Evolutionary conservation across 2,888 invertebrate genomes (phyloP).

Genomic region (Diogma glabrata): DNA sequence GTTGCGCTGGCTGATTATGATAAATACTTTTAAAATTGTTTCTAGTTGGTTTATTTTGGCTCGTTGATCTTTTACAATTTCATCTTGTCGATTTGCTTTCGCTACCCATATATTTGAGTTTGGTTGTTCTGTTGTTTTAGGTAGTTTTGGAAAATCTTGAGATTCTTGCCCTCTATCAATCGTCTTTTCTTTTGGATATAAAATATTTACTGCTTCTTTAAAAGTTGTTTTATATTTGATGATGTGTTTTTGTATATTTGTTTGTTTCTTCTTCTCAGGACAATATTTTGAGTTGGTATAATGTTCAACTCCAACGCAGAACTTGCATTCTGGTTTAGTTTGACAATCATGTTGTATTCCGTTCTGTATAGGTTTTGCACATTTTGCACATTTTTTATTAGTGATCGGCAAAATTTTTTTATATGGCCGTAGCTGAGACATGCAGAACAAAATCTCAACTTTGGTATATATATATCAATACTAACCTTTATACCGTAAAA

Average conservation of each 20-base stretch:
- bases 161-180: neutral
- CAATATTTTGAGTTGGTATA: neutral
- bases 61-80: too few relatives aligned
- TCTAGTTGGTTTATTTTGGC: too few relatives aligned
- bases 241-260: neutral
- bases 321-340: neutral
- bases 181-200: neutral
- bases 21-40: too few relatives aligned
- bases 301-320: neutral
- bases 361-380: neutral
- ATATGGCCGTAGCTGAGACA: neutral
- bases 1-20: too few relatives aligned
- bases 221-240: neutral
- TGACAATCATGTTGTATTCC: neutral
- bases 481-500: neutral
- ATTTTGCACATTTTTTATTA: slow-evolving; percentile 1
- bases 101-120: too few relatives aligned
- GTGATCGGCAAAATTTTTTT: neutral
- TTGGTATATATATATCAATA: neutral
- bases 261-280: neutral
- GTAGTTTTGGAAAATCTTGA: neutral
- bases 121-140: too few relatives aligned
- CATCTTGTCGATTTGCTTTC: too few relatives aligned
- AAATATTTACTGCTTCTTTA: too few relatives aligned
- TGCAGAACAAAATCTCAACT: neutral